phyloP scores from a whole-genome alignment of 2,888 invertebrate species.

The Creontiades dilutus region DNA sequence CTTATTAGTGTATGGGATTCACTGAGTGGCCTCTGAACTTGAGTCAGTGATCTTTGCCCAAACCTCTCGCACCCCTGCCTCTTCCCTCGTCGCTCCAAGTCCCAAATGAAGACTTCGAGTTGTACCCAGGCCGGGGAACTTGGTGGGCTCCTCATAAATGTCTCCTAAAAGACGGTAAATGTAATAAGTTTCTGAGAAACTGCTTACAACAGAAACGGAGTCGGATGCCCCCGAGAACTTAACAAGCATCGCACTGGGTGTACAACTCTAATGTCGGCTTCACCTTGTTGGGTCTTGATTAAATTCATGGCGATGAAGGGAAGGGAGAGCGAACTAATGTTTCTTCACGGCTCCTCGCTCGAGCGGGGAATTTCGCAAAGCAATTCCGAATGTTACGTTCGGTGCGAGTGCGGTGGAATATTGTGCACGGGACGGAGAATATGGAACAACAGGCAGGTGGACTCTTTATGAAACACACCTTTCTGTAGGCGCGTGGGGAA shows the following conservation, averaged over 20 bases:
- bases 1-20: not conserved
- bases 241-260: not conserved
- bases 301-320: not conserved
- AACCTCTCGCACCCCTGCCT: not conserved
- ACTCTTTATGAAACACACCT: no score
- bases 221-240: not conserved
- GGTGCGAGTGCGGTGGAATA: not conserved
- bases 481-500: no score
- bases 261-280: slow-evolving; percentile 28
- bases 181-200: slow-evolving; percentile 42
- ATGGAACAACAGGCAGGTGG: no score
- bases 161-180: slow-evolving; percentile 32
- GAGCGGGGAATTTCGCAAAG: not conserved
- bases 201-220: slow-evolving; percentile 27
- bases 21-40: not conserved
- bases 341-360: not conserved
- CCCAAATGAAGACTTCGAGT: not conserved
- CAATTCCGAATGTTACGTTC: not conserved
- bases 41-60: not conserved
- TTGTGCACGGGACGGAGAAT: no score
- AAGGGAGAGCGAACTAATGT: not conserved
- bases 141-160: slow-evolving; percentile 25
- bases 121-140: not conserved
- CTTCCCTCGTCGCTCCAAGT: not conserved
- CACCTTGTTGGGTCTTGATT: slow-evolving; percentile 32